Evolutionary conservation across 1,140 invertebrate species (phyloP).

Genomic region (Calliphora vicina): DNA sequence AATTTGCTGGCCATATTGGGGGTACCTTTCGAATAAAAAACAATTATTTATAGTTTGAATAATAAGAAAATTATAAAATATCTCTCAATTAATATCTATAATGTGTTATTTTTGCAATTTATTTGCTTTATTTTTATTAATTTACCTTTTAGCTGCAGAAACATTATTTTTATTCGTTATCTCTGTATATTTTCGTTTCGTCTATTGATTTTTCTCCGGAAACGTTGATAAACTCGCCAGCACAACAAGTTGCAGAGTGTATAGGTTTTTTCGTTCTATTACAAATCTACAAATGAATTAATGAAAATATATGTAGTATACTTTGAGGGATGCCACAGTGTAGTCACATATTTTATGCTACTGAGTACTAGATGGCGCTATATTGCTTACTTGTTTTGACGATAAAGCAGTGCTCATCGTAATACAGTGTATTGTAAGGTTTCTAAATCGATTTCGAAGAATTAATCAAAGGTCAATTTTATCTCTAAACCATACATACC

Average conservation of each 20-base stretch:
- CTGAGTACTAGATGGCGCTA: not conserved
- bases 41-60: not conserved
- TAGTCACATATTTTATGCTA: not conserved
- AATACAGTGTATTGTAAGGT: no score
- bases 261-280: not conserved
- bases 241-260: slow-evolving; percentile 6
- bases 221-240: not conserved
- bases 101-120: not conserved
- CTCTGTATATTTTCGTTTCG: not conserved
- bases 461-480: no score
- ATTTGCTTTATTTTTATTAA: not conserved
- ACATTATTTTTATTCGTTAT: not conserved
- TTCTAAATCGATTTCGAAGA: no score
- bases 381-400: no score
- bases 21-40: not conserved
- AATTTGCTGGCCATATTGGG: not conserved
- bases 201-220: not conserved
- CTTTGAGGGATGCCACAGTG: not conserved
- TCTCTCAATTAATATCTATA: not conserved
- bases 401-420: not conserved
- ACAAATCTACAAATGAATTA: not conserved
- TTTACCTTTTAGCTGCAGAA: not conserved
- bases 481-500: no score
- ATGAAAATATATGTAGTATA: not conserved
- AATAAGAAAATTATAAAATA: not conserved